Base-by-base conservation (phyloP, 2,113 vertebrate species). In the Beaufortia kweichowensis region DNA sequence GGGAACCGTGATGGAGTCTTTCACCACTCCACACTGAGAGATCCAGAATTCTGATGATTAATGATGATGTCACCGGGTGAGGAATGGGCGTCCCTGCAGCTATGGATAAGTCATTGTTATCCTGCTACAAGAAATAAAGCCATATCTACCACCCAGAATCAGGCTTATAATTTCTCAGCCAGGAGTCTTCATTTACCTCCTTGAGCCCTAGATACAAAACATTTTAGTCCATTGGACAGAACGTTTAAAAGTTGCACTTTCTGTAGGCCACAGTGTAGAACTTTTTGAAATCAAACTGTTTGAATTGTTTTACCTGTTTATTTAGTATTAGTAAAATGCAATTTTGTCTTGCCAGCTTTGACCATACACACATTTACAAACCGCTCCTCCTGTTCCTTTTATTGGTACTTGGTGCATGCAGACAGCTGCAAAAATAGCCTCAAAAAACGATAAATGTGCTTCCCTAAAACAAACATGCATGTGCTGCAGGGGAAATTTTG, bases 11-110 rank as follows among this genome's bases (percentile, higher is more conserved):
- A 92, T 90, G 78, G 88, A 92, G 87, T 75, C 84, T 76, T 78
- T 50, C 79, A 72, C 81, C 74, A 78, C 76, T 53, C 62, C 77
- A 90, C 84, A 89, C 90, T 89, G 89, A 92, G 90, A 91, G 86
- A 86, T 91, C 88, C 90, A 89, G 90, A 92, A 90, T 89, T 89
- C 86, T 85, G 84, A 86, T 92, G 91, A 92, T 91, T 88, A 89
- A 92, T 91, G 86, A 85, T 87, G 79, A 91, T 88, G 89, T 89
- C 90, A 87, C 76, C 53, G 79, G 2, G 83, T 91, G 91, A 92
- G 90, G 85, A 91, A 84, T 84, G 35, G 90, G 87, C 82, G 82
- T 86, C 88, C 86, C 90, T 91, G 88, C 76, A 79, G 77, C 73
- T 77, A 76, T 79, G 79, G 79, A 81, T 73, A 79, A 76, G 71